Percentiles rank a stretch among this genome's conserved stretches.
These are phyloP conservation scores for Zaprionus kolodkinae DNA, from an alignment of 1,140 invertebrate species.

Conservation along the genomic window DNA sequence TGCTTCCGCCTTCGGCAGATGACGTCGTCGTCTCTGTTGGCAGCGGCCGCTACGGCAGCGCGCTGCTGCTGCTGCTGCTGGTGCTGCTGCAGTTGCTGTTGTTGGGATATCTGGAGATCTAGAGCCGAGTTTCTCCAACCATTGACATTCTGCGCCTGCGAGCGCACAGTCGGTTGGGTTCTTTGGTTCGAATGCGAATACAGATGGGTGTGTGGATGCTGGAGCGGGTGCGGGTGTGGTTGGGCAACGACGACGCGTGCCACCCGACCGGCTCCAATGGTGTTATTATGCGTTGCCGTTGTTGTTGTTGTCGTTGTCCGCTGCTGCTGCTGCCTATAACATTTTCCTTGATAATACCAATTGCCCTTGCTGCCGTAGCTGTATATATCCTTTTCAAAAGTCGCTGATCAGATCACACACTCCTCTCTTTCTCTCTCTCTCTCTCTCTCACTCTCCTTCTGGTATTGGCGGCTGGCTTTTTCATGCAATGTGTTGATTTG, in stretches of 20 bases:
- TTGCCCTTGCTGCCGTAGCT: background rate
- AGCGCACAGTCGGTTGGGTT: slow-evolving; percentile 1
- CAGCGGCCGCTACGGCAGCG: background rate
- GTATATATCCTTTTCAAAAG: background rate
- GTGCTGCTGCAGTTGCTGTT: slow-evolving; percentile 14
- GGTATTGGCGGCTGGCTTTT: slow-evolving; percentile 7
- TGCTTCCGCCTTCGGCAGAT: slow-evolving; percentile 79
- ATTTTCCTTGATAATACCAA: slow-evolving; percentile 29
- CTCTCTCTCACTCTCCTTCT: background rate
- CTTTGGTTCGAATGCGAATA: slow-evolving; percentile 4
- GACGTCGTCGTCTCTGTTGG: slow-evolving; percentile 21
- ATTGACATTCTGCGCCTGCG: slow-evolving; percentile 29
- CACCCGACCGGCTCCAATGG: slow-evolving; percentile 32
- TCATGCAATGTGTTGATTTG: slow-evolving; percentile 4
- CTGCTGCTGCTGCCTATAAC: slow-evolving; percentile 35
- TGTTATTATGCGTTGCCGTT: slow-evolving; percentile 41
- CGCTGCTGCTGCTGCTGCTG: background rate
- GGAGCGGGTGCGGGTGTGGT: slow-evolving; percentile 32
- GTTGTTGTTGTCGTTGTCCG: background rate
- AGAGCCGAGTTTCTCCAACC: slow-evolving; percentile 59
- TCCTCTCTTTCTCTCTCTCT: background rate
- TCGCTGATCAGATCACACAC: too few species aligned
- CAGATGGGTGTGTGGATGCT: background rate
- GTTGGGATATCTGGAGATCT: slow-evolving; percentile 24
- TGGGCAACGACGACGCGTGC: slow-evolving; percentile 41